Percentiles rank a stretch among this genome's conserved stretches.
These are phyloP conservation scores for Eumacrocentrus americanus DNA, from an alignment of 2,888 invertebrate genomes.

Conservation along the genomic window DNA sequence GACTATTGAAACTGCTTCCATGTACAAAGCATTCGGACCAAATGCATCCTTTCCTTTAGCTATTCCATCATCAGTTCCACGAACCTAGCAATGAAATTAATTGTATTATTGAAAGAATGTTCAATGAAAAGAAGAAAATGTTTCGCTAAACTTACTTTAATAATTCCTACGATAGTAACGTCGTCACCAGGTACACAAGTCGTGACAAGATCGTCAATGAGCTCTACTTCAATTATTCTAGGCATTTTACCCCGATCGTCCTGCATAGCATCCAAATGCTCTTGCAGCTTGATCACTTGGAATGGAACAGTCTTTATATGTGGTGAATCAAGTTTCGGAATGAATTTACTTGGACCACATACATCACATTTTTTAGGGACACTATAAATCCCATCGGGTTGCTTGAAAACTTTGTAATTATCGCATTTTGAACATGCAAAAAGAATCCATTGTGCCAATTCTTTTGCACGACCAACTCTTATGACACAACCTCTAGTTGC, in stretches of 20 bases:
- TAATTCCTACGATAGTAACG: constrained; percentile 83
- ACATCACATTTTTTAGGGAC: constrained; percentile 67
- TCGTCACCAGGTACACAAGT: constrained; percentile 87
- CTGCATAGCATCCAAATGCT: constrained; percentile 73
- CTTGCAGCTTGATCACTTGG: constrained; percentile 84
- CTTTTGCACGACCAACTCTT: constrained; percentile 76
- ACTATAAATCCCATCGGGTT: constrained; percentile 67
- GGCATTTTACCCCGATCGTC: constrained; percentile 76
- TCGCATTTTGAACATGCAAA: constrained; percentile 78
- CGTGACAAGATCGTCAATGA: constrained; percentile 80
- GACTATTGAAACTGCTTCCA: constrained; percentile 79
- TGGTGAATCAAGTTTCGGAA: constrained; percentile 69
- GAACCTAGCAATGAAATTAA: constrained; percentile 25
- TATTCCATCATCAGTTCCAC: constrained; percentile 61
- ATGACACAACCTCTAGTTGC: constrained; percentile 86
- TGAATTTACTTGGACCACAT: constrained; percentile 70
- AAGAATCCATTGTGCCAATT: constrained; percentile 77
- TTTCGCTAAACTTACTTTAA: constrained; percentile 61
- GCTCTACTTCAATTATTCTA: constrained; percentile 82
- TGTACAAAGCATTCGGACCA: constrained; percentile 68
- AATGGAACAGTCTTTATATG: constrained; percentile 77
- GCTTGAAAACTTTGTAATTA: constrained; percentile 58
- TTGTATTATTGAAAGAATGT: too few relatives aligned
- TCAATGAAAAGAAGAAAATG: too few relatives aligned
- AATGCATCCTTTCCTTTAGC: constrained; percentile 63